phyloP scores from a whole-genome alignment of 2,797 vertebrate species.

The Botia kubotai region DNA sequence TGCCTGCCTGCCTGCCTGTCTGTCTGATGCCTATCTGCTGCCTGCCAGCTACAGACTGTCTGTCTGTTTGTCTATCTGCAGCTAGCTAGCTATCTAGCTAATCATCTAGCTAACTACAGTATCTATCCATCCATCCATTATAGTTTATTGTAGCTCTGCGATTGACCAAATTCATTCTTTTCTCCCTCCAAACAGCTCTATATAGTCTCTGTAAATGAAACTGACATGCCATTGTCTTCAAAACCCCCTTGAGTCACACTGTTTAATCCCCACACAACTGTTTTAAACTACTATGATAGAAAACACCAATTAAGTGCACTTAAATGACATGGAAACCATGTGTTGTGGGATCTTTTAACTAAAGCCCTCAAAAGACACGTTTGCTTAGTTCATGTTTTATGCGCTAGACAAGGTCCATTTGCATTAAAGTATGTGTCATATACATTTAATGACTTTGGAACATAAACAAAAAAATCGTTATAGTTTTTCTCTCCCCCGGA shows the following conservation, averaged over 20 bases:
- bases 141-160: too few relatives aligned
- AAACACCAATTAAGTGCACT: conserved; percentile 30
- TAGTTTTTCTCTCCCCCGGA: conserved; percentile 66
- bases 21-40: background rate
- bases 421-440: conserved; percentile 63
- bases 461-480: conserved; percentile 59
- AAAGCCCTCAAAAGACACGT: conserved; percentile 4
- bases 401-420: conserved; percentile 58
- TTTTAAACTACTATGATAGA: background rate
- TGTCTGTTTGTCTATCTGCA: background rate
- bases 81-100: conserved; percentile 55
- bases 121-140: background rate
- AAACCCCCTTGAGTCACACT: background rate
- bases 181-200: background rate
- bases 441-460: conserved; percentile 64
- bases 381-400: conserved; percentile 28
- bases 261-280: background rate
- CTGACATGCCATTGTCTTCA: background rate
- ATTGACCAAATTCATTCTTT: background rate
- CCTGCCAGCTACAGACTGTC: conserved; percentile 37
- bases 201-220: background rate
- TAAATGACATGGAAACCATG: conserved; percentile 17
- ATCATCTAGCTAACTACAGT: conserved; percentile 17
- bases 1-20: background rate
- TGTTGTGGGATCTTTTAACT: conserved; percentile 15